Evolutionary conservation across 2,113 vertebrate species (phyloP), one percentile per base, ranked within the genome.

Genomic region (Chaetodon auriga): DNA sequence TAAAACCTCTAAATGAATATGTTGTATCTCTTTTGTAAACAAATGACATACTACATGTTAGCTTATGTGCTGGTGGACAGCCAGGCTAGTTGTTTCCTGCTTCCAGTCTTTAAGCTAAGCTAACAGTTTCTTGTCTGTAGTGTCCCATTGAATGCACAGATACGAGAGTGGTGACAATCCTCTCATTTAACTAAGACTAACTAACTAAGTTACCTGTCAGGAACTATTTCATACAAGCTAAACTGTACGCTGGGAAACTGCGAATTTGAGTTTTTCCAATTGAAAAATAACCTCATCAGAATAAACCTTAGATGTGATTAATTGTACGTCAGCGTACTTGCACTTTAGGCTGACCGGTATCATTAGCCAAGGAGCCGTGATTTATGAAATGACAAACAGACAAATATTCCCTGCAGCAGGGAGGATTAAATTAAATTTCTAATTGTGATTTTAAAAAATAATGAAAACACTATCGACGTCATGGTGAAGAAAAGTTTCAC

Each of bases 401-500:
- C 4, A 60, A 63, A 55, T 75, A 79, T 83, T 87, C 87, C 87
- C 87, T 88, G 81, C 80, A 89, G 68, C 85, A 87, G 75, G 80
- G 72, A 82, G 13, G 68, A 64, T 45, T 46, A 1, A 38, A 77
- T 63, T 5, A 12, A 30, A 54, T 64, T 23, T 3, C 51, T 41
- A 65, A 21, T 36, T 45, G 21, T 49, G 13, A 43, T 36, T 45
- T 30, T 9, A 25, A 18, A 49, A 30, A 63, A 51, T 54, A 15
- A 68, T 15, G 15, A 41, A 77, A 75, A 73, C 68, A 75, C 81
- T 87, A 84, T 86, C 82, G 60, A 58, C 54, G 14, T 55, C 1
- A 19, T 75, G 6, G 30, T 12, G 36, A 74, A 65, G 21, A 57
- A 51, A 53, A n/a, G 10, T 65, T 36, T 36, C 15, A 58, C 7